Conservation (phyloP, 2,113 vertebrate genomes). For the Piprites chloris region DNA sequence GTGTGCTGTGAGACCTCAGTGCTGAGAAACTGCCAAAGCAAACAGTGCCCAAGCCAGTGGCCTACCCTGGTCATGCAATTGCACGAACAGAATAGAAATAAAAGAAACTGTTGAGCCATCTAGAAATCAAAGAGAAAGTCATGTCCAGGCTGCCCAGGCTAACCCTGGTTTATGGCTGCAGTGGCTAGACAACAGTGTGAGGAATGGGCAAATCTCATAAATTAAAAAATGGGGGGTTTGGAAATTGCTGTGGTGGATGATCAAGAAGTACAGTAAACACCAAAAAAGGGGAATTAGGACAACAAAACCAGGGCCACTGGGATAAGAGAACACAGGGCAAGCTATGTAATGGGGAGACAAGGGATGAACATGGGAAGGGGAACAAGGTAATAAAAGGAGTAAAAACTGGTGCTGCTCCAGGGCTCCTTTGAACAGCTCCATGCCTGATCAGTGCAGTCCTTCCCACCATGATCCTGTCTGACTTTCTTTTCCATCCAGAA, state of each 20-base stretch:
- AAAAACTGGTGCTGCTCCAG: background rate
- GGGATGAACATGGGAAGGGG: background rate
- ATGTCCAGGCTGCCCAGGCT: background rate
- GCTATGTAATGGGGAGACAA: background rate
- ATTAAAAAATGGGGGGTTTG: background rate
- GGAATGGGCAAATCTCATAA: background rate
- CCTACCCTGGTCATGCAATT: background rate
- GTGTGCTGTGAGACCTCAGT: background rate
- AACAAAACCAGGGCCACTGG: background rate
- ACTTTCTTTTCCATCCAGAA: background rate
- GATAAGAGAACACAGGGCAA: background rate
- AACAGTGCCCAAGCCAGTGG: background rate
- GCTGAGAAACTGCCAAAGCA: background rate
- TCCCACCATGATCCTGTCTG: background rate
- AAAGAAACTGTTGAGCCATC: background rate
- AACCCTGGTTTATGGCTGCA: background rate
- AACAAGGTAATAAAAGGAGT: background rate
- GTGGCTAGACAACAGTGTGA: background rate
- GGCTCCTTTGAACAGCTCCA: background rate
- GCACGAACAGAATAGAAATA: background rate
- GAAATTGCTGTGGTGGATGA: fast-evolving
- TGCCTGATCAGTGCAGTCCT: background rate
- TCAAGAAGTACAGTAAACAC: fast-evolving
- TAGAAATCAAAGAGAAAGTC: background rate
- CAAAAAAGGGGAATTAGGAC: background rate